These are phyloP conservation scores for Podilymbus podiceps DNA, from an alignment of 2,113 vertebrate species.

Conservation along the genomic window DNA sequence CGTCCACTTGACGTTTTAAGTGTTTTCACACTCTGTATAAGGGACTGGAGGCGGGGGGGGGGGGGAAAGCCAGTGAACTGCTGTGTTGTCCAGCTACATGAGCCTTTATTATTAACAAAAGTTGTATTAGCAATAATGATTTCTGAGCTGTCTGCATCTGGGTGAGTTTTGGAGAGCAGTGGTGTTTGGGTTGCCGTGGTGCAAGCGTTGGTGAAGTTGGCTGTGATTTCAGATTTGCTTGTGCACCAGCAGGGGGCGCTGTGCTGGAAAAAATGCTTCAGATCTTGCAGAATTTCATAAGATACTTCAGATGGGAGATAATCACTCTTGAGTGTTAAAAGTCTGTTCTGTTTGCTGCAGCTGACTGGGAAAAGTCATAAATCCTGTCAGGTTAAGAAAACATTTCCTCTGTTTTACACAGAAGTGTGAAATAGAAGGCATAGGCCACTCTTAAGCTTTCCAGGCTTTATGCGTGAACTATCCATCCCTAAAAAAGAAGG, in stretches of 20 bases:
- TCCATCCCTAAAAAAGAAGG: background rate
- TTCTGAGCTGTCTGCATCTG: background rate
- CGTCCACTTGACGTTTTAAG: background rate
- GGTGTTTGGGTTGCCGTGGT: background rate
- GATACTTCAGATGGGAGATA: background rate
- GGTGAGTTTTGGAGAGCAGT: background rate
- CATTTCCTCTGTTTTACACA: background rate
- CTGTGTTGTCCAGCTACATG: background rate
- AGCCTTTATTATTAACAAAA: background rate
- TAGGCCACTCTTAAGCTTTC: background rate
- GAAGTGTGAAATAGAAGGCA: background rate
- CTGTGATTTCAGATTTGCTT: background rate
- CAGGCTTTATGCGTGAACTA: background rate
- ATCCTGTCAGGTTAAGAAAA: background rate
- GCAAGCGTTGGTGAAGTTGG: background rate
- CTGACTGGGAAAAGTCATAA: background rate
- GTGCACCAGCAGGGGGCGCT: slow-evolving; percentile 3
- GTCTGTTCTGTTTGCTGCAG: background rate
- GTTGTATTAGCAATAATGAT: background rate
- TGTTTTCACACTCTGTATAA: background rate
- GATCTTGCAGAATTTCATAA: background rate
- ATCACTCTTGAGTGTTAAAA: background rate
- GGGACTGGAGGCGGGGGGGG: too few relatives aligned
- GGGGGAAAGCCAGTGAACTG: accelerated
- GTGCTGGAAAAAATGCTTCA: background rate